Percentiles rank a stretch among this genome's conserved stretches.
phyloP scores from a whole-genome alignment of 1,140 invertebrate species.

The Gryon sp. region DNA sequence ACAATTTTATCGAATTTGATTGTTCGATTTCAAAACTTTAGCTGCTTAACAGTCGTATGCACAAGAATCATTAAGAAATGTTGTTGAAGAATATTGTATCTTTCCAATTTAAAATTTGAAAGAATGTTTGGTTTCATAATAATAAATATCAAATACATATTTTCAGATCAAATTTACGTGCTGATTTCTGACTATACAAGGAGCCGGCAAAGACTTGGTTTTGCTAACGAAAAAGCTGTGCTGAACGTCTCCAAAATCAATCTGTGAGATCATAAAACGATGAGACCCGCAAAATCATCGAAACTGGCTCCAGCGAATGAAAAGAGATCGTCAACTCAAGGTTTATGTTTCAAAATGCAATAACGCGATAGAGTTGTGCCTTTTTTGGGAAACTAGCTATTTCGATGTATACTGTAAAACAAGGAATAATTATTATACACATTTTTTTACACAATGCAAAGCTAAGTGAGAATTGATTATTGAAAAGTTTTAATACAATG shows the following conservation, averaged over 20 bases:
- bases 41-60: background rate
- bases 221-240: constrained; percentile 68
- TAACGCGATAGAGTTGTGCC: constrained; percentile 13
- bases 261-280: constrained; percentile 17
- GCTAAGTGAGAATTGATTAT: too few species aligned
- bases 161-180: constrained; percentile 66
- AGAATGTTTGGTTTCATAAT: too few species aligned
- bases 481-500: too few species aligned
- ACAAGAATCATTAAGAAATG: too few species aligned
- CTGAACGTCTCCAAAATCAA: too few species aligned
- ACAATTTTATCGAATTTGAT: background rate
- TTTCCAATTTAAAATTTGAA: too few species aligned
- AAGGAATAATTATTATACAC: too few species aligned
- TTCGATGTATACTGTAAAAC: too few species aligned
- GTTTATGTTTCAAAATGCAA: constrained; percentile 32
- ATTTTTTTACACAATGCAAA: too few species aligned
- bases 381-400: constrained; percentile 7
- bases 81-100: too few species aligned
- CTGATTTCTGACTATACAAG: constrained; percentile 79
- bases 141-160: background rate
- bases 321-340: constrained; percentile 29
- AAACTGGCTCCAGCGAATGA: constrained; percentile 65
- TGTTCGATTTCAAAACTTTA: background rate
- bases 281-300: constrained; percentile 64
- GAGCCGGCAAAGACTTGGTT: constrained; percentile 78